These are phyloP conservation scores for Chelonia mydas DNA, from an alignment of 2,797 vertebrate genomes.

Conservation along the genomic window DNA sequence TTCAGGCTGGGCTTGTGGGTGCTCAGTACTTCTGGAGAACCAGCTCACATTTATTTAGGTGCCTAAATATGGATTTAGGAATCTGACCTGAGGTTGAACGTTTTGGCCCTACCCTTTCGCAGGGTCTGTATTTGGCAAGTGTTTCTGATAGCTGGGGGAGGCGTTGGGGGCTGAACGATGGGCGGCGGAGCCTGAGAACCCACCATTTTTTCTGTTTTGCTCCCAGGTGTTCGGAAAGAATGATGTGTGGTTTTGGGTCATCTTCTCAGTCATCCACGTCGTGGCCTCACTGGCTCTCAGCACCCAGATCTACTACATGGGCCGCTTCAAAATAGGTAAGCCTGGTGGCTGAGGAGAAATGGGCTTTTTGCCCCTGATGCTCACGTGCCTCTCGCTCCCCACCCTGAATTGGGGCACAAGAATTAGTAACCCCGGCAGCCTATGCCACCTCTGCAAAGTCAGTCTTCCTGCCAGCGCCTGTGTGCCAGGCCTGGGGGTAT, in stretches of 20 bases:
- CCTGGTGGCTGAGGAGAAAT: not conserved
- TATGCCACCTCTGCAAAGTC: not conserved
- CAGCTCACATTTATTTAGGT: not conserved
- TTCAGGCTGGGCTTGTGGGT: not conserved
- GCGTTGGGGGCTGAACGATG: not conserved
- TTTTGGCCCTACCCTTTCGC: rapidly evolving
- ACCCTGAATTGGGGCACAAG: not conserved
- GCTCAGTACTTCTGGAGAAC: not conserved
- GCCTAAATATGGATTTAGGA: not conserved
- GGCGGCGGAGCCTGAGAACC: not conserved
- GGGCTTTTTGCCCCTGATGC: not conserved
- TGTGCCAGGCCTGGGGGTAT: not conserved
- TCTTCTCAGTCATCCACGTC: slow-evolving; percentile 83
- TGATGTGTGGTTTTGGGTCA: slow-evolving; percentile 83
- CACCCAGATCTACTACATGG: slow-evolving; percentile 88
- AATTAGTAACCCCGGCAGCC: not conserved
- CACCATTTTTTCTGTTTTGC: not conserved
- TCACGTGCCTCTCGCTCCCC: not conserved
- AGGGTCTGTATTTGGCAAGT: rapidly evolving
- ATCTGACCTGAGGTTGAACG: not conserved
- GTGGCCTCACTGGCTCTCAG: slow-evolving; percentile 83
- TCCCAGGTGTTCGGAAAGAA: slow-evolving; percentile 85
- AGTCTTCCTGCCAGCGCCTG: not conserved
- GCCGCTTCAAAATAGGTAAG: slow-evolving; percentile 86
- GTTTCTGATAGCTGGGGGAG: not conserved